Base-by-base conservation (phyloP, 2,888 invertebrate genomes). In the Branchipolynoe longqiensis region DNA sequence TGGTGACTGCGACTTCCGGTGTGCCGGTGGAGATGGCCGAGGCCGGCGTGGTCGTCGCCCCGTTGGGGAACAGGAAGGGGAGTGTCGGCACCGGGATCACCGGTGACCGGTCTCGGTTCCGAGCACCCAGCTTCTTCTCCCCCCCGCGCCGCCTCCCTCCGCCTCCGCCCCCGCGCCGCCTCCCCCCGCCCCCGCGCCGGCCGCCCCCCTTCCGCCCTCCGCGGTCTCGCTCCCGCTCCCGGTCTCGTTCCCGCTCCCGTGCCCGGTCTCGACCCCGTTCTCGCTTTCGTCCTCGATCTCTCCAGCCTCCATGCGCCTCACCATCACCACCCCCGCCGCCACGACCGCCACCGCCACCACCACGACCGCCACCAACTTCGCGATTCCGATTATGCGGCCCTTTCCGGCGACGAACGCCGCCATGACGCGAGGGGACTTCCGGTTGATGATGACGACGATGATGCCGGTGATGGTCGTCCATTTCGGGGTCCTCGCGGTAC, bases 241-340 rank as follows among this genome's bases (percentile, higher is more conserved):
- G 8, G 64, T 84, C 84, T 25, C 84, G 74, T 22, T 84, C 84
- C 41, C 84, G 74, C 22, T 64, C 74, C 38, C 83, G 8, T 28
- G 78, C 83, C 59, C 64, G 78, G 41, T 84, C 84, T n/a, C 69
- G 38, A 12, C 56, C 84, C 41, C 84, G 28, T 25, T 40, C 84
- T 6, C 84, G 40, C 8, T 36, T 28, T 54, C 69, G 31, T 2
- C 69, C 58, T 14, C 58, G 58, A 4, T 58, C 69, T 38, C 69
- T 33, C 78, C 8, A 8, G 28, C 78, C 41, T n/a, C n/a, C n/a
- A n/a, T n/a, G n/a, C n/a, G n/a, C n/a, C n/a, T n/a, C n/a, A 28
- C 41, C 40, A 8, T 40, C 41, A 12, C 41, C 38, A 8, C 78
- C 36, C 12, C 69, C 62, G 18, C 56, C 69, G 8, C 48, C 48